Percentiles rank a stretch among this genome's conserved stretches.
Conservation (phyloP, 2,113 vertebrate species). For the Petrocephalus microphthalmus region DNA sequence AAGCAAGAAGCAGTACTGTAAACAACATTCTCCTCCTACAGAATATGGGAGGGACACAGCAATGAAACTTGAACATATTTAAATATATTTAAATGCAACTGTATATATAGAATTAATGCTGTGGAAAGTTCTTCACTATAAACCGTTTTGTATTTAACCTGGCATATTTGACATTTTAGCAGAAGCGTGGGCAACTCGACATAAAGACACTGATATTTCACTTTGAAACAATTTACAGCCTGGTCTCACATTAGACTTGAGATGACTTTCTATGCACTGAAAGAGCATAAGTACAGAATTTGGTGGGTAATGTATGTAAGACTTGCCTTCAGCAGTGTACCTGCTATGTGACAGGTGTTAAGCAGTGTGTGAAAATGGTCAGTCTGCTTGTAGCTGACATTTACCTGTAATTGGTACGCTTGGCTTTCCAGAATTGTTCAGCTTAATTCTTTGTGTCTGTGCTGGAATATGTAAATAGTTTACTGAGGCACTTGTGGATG, state of each 20-base stretch:
- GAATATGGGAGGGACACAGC: neutral
- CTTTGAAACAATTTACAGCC: neutral
- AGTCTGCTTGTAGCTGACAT: neutral
- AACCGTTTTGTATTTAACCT: neutral
- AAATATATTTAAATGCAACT: slow-evolving; percentile 18
- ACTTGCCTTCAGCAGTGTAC: neutral
- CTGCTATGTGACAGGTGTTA: neutral
- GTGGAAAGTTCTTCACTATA: neutral
- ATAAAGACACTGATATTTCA: neutral
- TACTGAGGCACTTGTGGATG: neutral
- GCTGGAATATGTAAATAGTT: slow-evolving; percentile 2
- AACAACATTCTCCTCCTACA: neutral
- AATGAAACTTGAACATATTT: slow-evolving; percentile 20
- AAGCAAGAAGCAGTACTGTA: neutral
- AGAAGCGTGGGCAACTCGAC: neutral
- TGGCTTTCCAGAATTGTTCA: slow-evolving; percentile 5
- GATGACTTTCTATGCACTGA: slow-evolving; percentile 12
- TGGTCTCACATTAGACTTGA: neutral
- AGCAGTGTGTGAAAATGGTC: neutral
- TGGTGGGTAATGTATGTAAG: neutral
- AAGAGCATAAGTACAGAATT: neutral
- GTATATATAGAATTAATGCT: slow-evolving; percentile 18
- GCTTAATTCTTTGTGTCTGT: neutral
- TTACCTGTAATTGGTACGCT: neutral
- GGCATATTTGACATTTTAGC: neutral